These are phyloP conservation scores for Gadopsis bispinosus DNA, from an alignment of 2,797 vertebrate genomes.

Conservation along the genomic window DNA sequence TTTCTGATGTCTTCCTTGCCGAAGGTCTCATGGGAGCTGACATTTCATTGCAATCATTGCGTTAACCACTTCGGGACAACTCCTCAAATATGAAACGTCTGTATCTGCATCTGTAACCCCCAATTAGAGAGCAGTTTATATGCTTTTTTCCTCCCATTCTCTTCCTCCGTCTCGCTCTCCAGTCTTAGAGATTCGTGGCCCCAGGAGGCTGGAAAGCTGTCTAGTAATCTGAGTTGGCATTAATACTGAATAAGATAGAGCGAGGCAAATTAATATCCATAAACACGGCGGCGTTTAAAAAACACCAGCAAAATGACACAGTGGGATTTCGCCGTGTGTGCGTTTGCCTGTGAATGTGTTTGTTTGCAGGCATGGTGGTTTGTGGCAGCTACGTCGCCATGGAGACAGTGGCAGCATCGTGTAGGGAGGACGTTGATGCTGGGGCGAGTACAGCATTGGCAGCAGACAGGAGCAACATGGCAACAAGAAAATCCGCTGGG, in stretches of 20 bases:
- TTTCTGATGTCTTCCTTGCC: constrained; percentile 30
- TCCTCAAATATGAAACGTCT: constrained; percentile 51
- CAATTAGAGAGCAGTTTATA: constrained; percentile 58
- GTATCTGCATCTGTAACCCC: constrained; percentile 54
- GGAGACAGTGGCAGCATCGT: constrained; percentile 74
- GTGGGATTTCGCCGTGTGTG: constrained; percentile 45
- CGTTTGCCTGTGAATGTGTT: constrained; percentile 31
- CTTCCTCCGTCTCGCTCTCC: constrained; percentile 37
- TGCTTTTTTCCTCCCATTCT: constrained; percentile 36
- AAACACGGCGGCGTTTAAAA: constrained; percentile 37
- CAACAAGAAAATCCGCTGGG: constrained; percentile 25
- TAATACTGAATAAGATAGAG: constrained; percentile 77
- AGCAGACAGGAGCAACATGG: constrained; percentile 41
- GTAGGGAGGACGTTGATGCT: constrained; percentile 43
- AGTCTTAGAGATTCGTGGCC: constrained; percentile 46
- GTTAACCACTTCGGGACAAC: constrained; percentile 53
- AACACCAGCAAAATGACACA: constrained; percentile 16
- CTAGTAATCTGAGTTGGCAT: constrained; percentile 76
- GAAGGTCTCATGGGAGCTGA: constrained; percentile 46
- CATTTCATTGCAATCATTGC: constrained; percentile 54
- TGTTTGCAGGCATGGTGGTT: constrained; percentile 41
- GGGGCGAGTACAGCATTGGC: constrained; percentile 41
- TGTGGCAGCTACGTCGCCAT: constrained; percentile 77
- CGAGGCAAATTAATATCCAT: constrained; percentile 76
- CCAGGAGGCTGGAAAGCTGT: constrained; percentile 54